Conservation (phyloP, 2,888 invertebrate species). For the Drosophila setosimentum region DNA sequence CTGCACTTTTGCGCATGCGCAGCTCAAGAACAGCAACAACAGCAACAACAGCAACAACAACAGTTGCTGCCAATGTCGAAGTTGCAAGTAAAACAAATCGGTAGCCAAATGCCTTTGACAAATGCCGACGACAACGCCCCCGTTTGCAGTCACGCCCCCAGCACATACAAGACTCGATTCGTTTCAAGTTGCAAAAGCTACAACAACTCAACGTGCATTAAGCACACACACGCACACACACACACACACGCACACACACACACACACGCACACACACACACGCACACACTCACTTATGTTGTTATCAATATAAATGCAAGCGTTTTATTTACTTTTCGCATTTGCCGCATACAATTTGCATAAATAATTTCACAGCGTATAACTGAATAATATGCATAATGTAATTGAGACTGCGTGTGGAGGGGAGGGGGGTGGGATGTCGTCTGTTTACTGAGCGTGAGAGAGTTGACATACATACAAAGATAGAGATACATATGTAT, state of each 20-base stretch:
- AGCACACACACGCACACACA: constrained; percentile 25
- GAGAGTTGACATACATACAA: not conserved
- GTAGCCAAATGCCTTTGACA: constrained; percentile 72
- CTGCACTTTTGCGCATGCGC: constrained; percentile 60
- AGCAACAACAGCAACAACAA: constrained; percentile 48
- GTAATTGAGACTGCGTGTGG: not conserved
- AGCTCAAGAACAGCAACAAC: constrained; percentile 55
- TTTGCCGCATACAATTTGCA: constrained; percentile 74
- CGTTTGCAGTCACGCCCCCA: constrained; percentile 49
- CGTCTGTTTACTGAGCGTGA: not conserved
- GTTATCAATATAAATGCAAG: constrained; percentile 64
- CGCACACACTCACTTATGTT: constrained; percentile 56
- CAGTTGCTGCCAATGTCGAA: constrained; percentile 60
- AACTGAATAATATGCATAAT: constrained; percentile 50
- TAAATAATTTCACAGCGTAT: constrained; percentile 64
- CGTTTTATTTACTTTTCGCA: constrained; percentile 48
- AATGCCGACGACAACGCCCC: constrained; percentile 58
- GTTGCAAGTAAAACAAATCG: constrained; percentile 67
- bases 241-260: constrained; percentile 14
- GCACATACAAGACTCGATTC: constrained; percentile 36
- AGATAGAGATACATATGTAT: not conserved
- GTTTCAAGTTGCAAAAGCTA: constrained; percentile 69
- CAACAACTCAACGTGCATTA: constrained; percentile 44
- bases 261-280: constrained; percentile 4
- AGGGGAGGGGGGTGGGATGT: not conserved